phyloP scores from a whole-genome alignment of 2,888 invertebrate genomes.

The Phragmatobia fuliginosa region DNA sequence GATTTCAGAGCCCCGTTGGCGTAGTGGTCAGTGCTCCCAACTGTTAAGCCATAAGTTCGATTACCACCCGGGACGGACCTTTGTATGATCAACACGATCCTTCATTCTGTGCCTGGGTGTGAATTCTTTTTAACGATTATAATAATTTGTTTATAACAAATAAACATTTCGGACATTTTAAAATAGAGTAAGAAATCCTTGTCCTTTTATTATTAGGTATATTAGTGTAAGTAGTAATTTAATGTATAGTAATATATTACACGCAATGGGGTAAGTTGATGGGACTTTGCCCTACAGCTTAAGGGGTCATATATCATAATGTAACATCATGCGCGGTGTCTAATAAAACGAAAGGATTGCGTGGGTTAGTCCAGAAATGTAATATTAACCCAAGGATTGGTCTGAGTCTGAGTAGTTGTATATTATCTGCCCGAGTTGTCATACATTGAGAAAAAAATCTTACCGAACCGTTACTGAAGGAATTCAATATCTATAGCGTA shows the following conservation, averaged over 20 bases:
- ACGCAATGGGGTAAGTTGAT: conserved; percentile 39
- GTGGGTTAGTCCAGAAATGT: conserved; percentile 30
- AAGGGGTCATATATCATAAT: conserved; percentile 36
- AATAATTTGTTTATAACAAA: too few species aligned
- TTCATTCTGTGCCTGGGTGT: too few species aligned
- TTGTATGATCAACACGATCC: too few species aligned
- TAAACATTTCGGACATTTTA: too few species aligned
- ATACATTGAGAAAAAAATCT: not conserved
- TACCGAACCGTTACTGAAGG: not conserved
- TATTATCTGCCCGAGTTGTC: not conserved
- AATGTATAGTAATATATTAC: conserved; percentile 18
- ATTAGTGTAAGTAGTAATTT: conserved; percentile 5
- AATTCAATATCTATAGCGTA: not conserved
- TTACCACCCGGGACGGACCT: too few species aligned
- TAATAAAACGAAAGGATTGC: conserved; percentile 37
- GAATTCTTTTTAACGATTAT: too few species aligned
- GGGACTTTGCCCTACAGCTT: conserved; percentile 28
- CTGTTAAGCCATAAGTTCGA: too few species aligned
- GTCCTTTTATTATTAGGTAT: not conserved
- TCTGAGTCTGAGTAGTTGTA: conserved; percentile 1
- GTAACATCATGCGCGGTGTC: conserved; percentile 30
- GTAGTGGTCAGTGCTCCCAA: too few species aligned
- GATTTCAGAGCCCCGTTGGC: too few species aligned
- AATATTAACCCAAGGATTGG: conserved; percentile 4
- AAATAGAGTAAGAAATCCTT: not conserved